A percentile compares a stretch with the other conserved stretches of the same genome.
Evolutionary conservation across 2,113 vertebrate species (phyloP).

Genomic region (Fregata magnificens): DNA sequence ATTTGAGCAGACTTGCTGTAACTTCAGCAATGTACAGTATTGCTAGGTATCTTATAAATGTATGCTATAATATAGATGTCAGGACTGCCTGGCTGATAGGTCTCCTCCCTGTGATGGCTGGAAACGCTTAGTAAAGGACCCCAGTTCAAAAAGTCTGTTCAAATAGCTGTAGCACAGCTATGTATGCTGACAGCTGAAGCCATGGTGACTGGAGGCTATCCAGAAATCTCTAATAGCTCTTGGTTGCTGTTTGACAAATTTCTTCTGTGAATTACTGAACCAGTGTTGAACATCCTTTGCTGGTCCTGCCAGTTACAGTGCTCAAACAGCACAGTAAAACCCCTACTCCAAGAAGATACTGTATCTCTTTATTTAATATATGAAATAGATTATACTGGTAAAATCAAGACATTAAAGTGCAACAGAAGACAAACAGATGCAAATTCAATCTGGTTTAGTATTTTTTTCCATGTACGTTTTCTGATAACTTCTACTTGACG

Average conservation of each 20-base stretch:
- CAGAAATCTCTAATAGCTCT: neutral
- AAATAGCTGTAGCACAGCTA: rapidly evolving
- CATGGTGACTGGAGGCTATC: neutral
- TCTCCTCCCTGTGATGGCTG: neutral
- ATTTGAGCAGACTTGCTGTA: neutral
- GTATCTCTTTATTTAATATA: neutral
- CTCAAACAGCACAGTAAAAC: neutral
- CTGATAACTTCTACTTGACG: neutral
- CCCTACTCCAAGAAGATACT: neutral
- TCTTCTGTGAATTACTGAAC: neutral
- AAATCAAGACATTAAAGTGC: neutral
- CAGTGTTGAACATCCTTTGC: neutral
- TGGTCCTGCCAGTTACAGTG: neutral
- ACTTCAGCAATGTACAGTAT: neutral
- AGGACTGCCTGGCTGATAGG: neutral
- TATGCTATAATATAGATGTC: rapidly evolving
- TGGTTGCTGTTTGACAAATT: neutral
- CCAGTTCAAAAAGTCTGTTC: neutral
- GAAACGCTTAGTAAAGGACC: neutral
- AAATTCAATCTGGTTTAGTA: neutral
- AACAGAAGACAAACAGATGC: neutral
- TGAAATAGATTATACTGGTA: neutral
- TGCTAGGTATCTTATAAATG: neutral
- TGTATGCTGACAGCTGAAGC: neutral
- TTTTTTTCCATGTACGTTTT: neutral